Base-by-base conservation (phyloP, 2,888 invertebrate genomes). In the Phlogophora meticulosa region DNA sequence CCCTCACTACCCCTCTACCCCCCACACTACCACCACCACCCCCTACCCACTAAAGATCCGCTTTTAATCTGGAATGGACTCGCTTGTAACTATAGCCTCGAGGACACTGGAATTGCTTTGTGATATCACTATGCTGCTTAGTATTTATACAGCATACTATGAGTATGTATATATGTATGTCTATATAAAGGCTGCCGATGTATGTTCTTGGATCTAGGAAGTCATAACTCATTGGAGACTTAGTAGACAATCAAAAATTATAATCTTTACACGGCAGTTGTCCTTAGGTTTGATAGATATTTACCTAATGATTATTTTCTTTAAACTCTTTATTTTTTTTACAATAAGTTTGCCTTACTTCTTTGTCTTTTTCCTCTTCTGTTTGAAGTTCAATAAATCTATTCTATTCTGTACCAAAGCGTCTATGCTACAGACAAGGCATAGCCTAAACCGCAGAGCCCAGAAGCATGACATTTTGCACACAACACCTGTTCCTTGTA, bases 51-150 rank as follows among this genome's bases (percentile, higher is more conserved):
- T 79, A 82, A 80, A 81, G 79, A 80, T 84, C 82, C 78, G 78
- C 76, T 84, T 82, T 82, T 82, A 82, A 84, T 85, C 85, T 78
- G 68, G 78, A 74, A 74, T 80, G 77, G 82, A 78, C 75, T 78
- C 78, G 82, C 68, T 62, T 72, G 78, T 72, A 52, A 74, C 72
- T 69, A 78, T 67, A 72, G 51, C 63, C 38, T 66, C 61, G 61
- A 74, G 66, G 36, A 40, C 48, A 66, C 64, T 76, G 58, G 45
- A 64, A 79, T 76, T 81, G 69, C 69, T 70, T 76, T 72, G 65
- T 58, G 65, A 61, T 70, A 58, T 62, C 36, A 57, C 36, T 70
- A 65, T 52, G 51, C 45, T 68, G 48, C 45, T 72, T 75, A 58
- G 36, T 72, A 69, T 70, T 68, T 78, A 70, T 59, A 67, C 34